phyloP scores from a whole-genome alignment of 2,888 invertebrate genomes.

The Eupithecia insigniata region DNA sequence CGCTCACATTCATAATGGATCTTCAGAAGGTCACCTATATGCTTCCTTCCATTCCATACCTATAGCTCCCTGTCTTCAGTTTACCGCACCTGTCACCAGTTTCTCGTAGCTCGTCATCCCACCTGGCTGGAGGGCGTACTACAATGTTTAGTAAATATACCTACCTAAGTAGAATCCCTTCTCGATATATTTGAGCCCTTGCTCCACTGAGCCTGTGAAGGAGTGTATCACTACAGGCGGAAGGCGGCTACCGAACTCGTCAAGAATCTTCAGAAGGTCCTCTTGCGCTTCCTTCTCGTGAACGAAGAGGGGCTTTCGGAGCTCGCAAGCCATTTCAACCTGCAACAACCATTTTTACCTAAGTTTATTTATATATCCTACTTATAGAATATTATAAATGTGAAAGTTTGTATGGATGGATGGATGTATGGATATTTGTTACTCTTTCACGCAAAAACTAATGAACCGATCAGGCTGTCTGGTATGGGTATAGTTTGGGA shows the following conservation, averaged over 20 bases:
- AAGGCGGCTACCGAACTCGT: constrained; percentile 48
- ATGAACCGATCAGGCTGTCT: too few relatives aligned
- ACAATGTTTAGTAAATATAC: background rate
- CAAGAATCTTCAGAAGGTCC: constrained; percentile 90
- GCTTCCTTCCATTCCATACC: constrained; percentile 96
- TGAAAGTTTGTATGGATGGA: too few relatives aligned
- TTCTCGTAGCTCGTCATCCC: background rate
- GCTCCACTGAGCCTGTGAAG: background rate
- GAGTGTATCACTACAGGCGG: background rate
- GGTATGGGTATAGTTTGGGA: too few relatives aligned
- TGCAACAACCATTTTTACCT: constrained; percentile 61
- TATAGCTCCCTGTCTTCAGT: background rate
- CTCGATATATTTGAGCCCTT: background rate
- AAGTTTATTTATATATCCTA: too few relatives aligned
- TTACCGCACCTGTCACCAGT: background rate
- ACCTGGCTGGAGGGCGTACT: background rate
- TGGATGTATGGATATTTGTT: too few relatives aligned
- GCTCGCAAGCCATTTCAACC: constrained; percentile 93
- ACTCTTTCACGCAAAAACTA: too few relatives aligned
- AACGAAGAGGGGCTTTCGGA: constrained; percentile 94
- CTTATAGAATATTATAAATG: too few relatives aligned
- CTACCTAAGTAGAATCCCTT: constrained; percentile 1
- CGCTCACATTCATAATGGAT: too few relatives aligned
- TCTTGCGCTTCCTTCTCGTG: constrained; percentile 95
- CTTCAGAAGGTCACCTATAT: constrained; percentile 91